A percentile compares a stretch with the other conserved stretches of the same genome.
These are phyloP conservation scores for Atherinosoma microstoma DNA, from an alignment of 2,797 vertebrate species.

Conservation along the genomic window DNA sequence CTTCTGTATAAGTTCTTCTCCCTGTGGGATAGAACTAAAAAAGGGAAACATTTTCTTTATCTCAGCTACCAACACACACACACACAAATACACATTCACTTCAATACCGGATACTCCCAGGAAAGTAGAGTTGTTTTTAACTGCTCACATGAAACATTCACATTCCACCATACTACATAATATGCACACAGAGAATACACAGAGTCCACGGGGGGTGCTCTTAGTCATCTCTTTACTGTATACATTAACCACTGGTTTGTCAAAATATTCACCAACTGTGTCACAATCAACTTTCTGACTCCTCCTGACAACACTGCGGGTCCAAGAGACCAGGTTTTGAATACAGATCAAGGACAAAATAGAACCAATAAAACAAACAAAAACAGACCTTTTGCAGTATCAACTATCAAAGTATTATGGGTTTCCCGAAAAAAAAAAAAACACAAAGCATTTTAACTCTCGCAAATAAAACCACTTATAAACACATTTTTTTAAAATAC, in stretches of 20 bases:
- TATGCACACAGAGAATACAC: slow-evolving; percentile 1
- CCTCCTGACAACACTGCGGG: slow-evolving; percentile 2
- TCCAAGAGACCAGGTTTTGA: not conserved
- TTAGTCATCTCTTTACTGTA: slow-evolving; percentile 46
- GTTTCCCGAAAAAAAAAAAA: slow-evolving; percentile 15
- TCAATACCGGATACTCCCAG: slow-evolving; percentile 73
- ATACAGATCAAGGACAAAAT: slow-evolving; percentile 2
- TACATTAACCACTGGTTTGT: slow-evolving; percentile 69
- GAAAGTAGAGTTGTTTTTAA: slow-evolving; percentile 66
- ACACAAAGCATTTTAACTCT: slow-evolving; percentile 44
- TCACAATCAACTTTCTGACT: slow-evolving; percentile 35
- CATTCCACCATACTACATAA: slow-evolving; percentile 54
- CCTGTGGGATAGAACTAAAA: slow-evolving; percentile 58
- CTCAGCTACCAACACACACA: slow-evolving; percentile 33
- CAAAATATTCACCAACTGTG: slow-evolving; percentile 57
- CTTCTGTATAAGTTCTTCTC: slow-evolving; percentile 20
- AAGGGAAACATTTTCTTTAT: slow-evolving; percentile 69
- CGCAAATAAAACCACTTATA: slow-evolving; percentile 30
- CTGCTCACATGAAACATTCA: slow-evolving; percentile 62
- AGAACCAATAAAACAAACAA: slow-evolving; percentile 8
- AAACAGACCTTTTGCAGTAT: slow-evolving; percentile 4
- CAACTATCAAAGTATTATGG: slow-evolving; percentile 19
- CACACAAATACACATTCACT: slow-evolving; percentile 11
- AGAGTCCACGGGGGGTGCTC: slow-evolving; percentile 56
- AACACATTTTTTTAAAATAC: slow-evolving; percentile 29